Conservation (phyloP, 2,797 vertebrate species). For the Taeniopygia guttata region DNA sequence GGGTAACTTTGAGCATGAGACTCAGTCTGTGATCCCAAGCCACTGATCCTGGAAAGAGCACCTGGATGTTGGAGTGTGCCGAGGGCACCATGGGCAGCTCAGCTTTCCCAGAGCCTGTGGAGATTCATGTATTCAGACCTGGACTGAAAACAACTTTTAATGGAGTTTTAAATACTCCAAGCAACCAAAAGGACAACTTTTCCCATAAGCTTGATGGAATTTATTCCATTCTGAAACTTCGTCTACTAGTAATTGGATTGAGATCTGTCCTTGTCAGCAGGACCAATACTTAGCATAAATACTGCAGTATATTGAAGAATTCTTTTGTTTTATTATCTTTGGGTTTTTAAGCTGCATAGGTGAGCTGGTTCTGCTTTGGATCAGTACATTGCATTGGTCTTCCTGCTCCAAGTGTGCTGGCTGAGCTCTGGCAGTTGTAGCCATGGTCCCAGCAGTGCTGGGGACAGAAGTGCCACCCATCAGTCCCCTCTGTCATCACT, state of each 20-base stretch:
- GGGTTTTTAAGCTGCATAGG: neutral
- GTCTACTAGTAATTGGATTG: neutral
- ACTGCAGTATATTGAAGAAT: neutral
- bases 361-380: neutral
- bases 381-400: neutral
- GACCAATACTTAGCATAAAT: neutral
- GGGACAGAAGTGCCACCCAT: neutral
- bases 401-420: neutral
- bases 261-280: neutral
- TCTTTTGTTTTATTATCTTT: neutral
- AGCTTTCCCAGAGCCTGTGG: neutral
- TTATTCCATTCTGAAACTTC: neutral
- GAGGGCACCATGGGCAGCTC: neutral
- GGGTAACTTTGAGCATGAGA: neutral
- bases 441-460: neutral
- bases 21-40: rapidly evolving
- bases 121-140: neutral
- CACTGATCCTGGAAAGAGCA: neutral
- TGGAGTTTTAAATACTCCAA: neutral
- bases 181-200: neutral
- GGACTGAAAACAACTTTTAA: neutral
- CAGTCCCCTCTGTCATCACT: neutral
- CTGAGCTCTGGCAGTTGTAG: neutral
- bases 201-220: neutral
- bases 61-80: rapidly evolving